Evolutionary conservation across 53 echinoderm and acorn worm species (phyloP).

Genomic region (Mesocentrotus franciscanus): DNA sequence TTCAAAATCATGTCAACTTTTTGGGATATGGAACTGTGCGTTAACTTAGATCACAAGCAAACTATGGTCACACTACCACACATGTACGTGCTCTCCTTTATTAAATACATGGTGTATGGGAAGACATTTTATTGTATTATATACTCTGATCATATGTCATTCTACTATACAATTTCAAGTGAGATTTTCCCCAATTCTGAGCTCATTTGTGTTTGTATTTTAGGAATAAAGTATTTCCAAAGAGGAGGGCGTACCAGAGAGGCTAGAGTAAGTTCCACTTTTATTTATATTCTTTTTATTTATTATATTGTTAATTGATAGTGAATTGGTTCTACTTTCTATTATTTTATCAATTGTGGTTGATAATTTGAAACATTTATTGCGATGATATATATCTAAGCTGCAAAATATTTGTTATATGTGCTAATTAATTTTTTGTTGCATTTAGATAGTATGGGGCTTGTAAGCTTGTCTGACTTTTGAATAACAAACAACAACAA

Average conservation of each 20-base stretch:
- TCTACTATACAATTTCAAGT: not conserved
- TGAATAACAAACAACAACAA: too few species aligned
- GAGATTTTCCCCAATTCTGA: not conserved
- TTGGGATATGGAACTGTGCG: too few species aligned
- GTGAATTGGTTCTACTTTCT: not conserved
- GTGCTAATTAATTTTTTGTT: not conserved
- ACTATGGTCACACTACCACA: not conserved
- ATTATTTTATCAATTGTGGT: not conserved
- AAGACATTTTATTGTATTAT: not conserved
- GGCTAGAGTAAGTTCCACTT: constrained; percentile 40
- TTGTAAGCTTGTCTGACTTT: too few species aligned
- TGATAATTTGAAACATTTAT: not conserved
- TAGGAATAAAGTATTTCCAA: constrained; percentile 64
- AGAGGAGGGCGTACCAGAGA: constrained; percentile 28
- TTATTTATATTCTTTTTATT: not conserved
- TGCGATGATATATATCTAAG: not conserved
- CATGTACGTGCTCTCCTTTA: not conserved
- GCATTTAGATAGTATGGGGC: too few species aligned
- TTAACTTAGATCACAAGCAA: too few species aligned
- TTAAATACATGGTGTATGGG: not conserved
- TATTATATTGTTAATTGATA: not conserved
- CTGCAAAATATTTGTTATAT: not conserved
- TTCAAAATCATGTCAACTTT: too few species aligned
- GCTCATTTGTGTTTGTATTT: constrained; percentile 54
- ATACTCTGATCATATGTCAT: not conserved